These are phyloP conservation scores for Ibidorhyncha struthersii DNA, from an alignment of 2,113 vertebrate species.

Conservation along the genomic window DNA sequence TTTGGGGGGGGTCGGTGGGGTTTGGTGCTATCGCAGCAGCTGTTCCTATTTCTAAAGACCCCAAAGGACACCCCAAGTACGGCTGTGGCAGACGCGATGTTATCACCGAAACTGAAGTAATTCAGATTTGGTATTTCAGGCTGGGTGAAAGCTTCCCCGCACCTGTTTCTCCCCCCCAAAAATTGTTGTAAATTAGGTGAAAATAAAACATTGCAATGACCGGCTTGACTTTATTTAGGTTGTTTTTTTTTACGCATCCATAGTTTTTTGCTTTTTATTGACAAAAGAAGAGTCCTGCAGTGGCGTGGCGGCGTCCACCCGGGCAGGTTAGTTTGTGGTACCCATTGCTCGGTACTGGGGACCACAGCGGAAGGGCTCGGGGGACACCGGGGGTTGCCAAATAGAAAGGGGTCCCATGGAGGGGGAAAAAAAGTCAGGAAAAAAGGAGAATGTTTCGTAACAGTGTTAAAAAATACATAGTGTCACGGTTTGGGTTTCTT, in stretches of 20 bases:
- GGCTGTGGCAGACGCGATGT: fast-evolving
- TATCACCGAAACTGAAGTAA: fast-evolving
- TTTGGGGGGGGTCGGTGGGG: neutral
- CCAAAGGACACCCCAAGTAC: fast-evolving
- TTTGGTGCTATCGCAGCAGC: neutral
- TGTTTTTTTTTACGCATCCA: neutral
- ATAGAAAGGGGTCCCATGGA: too few species aligned
- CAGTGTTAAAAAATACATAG: fast-evolving
- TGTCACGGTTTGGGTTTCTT: neutral
- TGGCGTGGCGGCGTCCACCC: neutral
- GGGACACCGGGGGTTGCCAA: neutral
- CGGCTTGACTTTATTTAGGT: neutral
- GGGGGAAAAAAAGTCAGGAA: neutral
- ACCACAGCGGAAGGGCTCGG: neutral
- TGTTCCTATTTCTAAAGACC: neutral
- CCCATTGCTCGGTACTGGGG: neutral
- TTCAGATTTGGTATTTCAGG: neutral
- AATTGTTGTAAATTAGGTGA: neutral
- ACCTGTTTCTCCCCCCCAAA: neutral
- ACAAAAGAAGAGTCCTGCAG: too few species aligned
- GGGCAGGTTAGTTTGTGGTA: too few species aligned
- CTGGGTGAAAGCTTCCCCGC: neutral
- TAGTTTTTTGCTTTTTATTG: neutral
- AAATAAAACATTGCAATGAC: neutral
- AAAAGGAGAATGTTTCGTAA: neutral